Conservation (phyloP, 2,797 vertebrate species). For the Pantherophis alleghaniensis region DNA sequence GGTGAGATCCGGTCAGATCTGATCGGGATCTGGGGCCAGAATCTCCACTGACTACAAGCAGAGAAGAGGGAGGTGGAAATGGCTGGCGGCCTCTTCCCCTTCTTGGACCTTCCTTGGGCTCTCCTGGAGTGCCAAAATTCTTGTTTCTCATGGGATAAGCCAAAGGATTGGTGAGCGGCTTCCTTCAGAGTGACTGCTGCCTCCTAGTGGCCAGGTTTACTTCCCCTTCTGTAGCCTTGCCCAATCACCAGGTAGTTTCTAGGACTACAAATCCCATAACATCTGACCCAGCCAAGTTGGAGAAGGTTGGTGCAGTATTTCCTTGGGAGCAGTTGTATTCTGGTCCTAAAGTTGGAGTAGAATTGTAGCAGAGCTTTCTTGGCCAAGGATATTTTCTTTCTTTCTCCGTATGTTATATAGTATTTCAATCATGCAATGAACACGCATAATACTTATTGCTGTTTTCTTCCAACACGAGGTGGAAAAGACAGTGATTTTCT, state of each 20-base stretch:
- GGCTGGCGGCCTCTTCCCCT: background rate
- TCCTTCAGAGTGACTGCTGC: background rate
- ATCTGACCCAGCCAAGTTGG: background rate
- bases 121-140: background rate
- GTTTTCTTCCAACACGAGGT: background rate
- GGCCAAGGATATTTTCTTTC: background rate
- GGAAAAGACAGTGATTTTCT: background rate
- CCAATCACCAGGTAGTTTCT: background rate
- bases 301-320: background rate
- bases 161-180: background rate
- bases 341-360: background rate
- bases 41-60: background rate
- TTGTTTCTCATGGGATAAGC: background rate
- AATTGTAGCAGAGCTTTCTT: background rate
- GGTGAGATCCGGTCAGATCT: constrained; percentile 84
- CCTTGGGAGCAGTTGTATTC: background rate
- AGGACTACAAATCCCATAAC: background rate
- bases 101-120: background rate
- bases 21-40: background rate
- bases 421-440: background rate
- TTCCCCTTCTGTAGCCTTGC: background rate
- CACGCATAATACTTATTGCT: background rate
- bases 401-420: background rate
- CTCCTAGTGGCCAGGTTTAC: background rate
- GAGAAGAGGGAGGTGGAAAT: background rate